Base-by-base conservation (phyloP, 2,888 invertebrate species). In the Exocentrus adspersus region DNA sequence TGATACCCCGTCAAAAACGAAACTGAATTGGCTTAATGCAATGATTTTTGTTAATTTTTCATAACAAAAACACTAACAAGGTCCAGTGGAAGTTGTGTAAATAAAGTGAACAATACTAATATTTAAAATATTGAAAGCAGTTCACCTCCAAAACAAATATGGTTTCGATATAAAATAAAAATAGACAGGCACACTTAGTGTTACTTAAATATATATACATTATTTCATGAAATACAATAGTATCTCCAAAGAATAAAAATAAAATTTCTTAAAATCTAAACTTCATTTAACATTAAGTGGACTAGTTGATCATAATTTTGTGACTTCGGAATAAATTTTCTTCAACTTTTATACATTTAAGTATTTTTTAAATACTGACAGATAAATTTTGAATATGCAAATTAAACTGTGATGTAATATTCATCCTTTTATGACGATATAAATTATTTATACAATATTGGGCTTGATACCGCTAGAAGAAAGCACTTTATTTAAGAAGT, bases 401-500 rank as follows among this genome's bases (percentile, higher is more conserved):
- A 60, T 24, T 54, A 54, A 60, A 60, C 28, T 72, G 72, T 72
- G 72, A 74, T 74, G 72, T 72, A 67, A 68, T 67, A 68, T 42
- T 51, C 42, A 28, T 58, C 60, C 46, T 43, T 32, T 48, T 51
- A 20, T 20, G 62, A 46, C 42, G 32, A 57, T 45, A 14, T 14
- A n/a, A 37, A 37, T n/a, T 37, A 28, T 63, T 82, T 82, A 86
- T 66, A 87, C 85, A 70, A 86, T 85, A 73, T 86, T 85, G 17
- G 85, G 84, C 75, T 86, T 86, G 58, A 84, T 81, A 37, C 85
- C 84, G 67, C 84, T 86, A 42, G 86, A 85, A 84, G 87, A 86
- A 85, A 89, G 86, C 51, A 93, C 90, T 86, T 92, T 93, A 78
- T 91, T 92, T 64, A 93, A 92, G 80, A 93, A 93, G 83, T 92